A percentile compares a stretch with the other conserved stretches of the same genome.
Evolutionary conservation across 2,797 vertebrate genomes (phyloP).

Genomic region (Buceros bicornis): DNA sequence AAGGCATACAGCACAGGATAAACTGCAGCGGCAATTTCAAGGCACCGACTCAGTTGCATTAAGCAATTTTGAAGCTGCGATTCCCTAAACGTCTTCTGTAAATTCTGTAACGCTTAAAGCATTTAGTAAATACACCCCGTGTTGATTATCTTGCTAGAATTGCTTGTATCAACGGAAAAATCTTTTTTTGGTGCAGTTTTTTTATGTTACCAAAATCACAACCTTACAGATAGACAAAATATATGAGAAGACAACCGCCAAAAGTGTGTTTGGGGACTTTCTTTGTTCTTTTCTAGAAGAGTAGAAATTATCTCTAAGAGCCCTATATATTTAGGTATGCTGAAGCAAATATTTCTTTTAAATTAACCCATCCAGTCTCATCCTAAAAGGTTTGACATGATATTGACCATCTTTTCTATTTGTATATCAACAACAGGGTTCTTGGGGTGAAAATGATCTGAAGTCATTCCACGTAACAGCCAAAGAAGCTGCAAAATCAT

Average conservation of each 20-base stretch:
- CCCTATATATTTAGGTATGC: not conserved
- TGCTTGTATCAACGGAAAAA: not conserved
- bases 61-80: not conserved
- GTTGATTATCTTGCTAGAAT: not conserved
- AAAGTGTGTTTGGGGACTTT: not conserved
- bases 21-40: slow-evolving; percentile 26
- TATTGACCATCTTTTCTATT: slow-evolving; percentile 1
- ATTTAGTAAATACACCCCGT: slow-evolving; percentile 12
- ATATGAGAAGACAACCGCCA: not conserved
- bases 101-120: not conserved
- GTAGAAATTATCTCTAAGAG: not conserved
- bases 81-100: not conserved
- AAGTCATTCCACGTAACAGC: not conserved
- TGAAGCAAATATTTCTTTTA: not conserved
- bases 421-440: not conserved
- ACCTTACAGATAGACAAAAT: not conserved
- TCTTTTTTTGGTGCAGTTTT: not conserved
- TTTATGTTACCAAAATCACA: not conserved
- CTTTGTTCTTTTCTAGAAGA: not conserved
- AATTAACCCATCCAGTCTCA: not conserved
- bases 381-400: not conserved
- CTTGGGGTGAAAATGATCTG: not conserved
- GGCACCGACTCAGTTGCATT: not conserved
- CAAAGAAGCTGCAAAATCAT: slow-evolving; percentile 21
- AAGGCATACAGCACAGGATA: not conserved